Evolutionary conservation across 2,888 invertebrate genomes (phyloP), one percentile per base, ranked within the genome.

Genomic region (Eupithecia exiguata): DNA sequence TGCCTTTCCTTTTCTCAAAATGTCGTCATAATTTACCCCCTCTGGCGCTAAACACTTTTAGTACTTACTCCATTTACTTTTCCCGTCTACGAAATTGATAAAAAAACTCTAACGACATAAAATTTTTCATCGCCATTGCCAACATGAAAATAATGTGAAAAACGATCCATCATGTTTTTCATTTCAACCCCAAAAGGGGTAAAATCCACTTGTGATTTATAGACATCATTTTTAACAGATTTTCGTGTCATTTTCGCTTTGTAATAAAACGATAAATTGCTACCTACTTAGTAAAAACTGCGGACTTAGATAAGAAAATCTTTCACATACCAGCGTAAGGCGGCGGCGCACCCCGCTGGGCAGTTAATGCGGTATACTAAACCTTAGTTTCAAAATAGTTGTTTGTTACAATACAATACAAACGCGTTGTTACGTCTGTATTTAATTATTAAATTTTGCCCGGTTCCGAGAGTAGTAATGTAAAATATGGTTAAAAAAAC

Each of bases 91-190:
- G 14, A 25, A 21, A 10, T 53, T 49, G 35, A 36, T 62, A 36
- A 65, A 63, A 61, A 36, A 65, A 65, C n/a, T 38, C 36, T 38
- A 36, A 65, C 38, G 36, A 14, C 63, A 18, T 38, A 10, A 36
- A 38, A 65, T 36, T 65, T 65, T 12, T 65, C 35, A n/a, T 38
- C 63, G n/a, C 36, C 25, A 53, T 53, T n/a, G 49, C 53, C 21
- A 63, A 18, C 16, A 65, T 61, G 21, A 72, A 72, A 75, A 71
- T 65, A 72, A 68, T 58, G 62, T 61, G 43, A 43, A 43, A 65
- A 70, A 68, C 72, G 77, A 73, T 80, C 78, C 65, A 78, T 80
- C 78, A 76, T 75, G 21, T 75, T 77, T 76, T 80, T 80, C 74
- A 77, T 77, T 80, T 76, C 46, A 71, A 75, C 71, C 72, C 71